These are phyloP conservation scores for Hypomecis atomaria DNA, from an alignment of 2,888 invertebrate genomes.

Conservation along the genomic window DNA sequence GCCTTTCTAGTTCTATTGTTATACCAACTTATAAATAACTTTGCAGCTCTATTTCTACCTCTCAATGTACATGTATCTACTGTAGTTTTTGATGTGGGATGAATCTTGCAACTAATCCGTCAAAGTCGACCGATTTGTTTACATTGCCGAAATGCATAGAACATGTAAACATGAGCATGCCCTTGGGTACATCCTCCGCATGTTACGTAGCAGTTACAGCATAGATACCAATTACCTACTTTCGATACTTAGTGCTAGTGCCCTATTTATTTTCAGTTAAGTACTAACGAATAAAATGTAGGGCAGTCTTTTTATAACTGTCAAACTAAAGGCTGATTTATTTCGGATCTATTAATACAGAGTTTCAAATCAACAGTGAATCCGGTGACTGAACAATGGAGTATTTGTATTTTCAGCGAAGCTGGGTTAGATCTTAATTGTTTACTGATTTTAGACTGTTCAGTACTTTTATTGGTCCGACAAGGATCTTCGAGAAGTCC, in stretches of 20 bases:
- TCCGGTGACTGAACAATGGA: too few species aligned
- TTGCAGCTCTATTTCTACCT: neutral
- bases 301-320: too few species aligned
- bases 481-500: too few species aligned
- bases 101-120: slow-evolving; percentile 29
- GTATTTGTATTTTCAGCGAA: too few species aligned
- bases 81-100: slow-evolving; percentile 17
- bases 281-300: neutral
- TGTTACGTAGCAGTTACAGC: neutral
- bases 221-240: neutral
- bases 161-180: slow-evolving; percentile 27
- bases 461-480: too few species aligned
- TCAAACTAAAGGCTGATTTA: too few species aligned
- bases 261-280: neutral
- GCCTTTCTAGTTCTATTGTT: too few species aligned
- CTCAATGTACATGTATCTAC: too few species aligned
- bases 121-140: slow-evolving; percentile 35
- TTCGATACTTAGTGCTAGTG: neutral
- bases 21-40: neutral
- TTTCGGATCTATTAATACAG: too few species aligned
- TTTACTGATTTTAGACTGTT: too few species aligned
- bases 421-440: too few species aligned
- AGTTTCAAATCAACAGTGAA: too few species aligned
- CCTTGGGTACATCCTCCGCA: slow-evolving; percentile 21
- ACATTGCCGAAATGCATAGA: slow-evolving; percentile 38